These are phyloP conservation scores for Muscicapa striata DNA, from an alignment of 2,797 vertebrate species.

Conservation along the genomic window DNA sequence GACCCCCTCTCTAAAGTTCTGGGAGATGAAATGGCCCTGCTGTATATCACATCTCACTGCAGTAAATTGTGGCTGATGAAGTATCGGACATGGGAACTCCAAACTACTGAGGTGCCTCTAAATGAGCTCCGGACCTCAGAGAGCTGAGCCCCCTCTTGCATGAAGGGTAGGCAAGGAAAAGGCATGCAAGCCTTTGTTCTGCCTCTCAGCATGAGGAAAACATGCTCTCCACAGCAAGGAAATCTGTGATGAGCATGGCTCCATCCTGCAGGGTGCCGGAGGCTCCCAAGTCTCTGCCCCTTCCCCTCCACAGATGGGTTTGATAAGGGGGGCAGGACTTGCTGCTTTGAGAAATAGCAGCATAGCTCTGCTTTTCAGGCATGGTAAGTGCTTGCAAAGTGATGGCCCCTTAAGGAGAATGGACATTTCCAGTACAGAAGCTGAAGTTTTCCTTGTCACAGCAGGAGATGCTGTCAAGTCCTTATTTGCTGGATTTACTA, in stretches of 20 bases:
- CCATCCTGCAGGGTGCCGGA: neutral
- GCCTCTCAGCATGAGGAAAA: neutral
- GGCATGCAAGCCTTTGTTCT: constrained; percentile 4
- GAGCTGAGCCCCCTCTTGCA: constrained; percentile 25
- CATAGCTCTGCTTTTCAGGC: constrained; percentile 5
- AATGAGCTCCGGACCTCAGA: constrained; percentile 56
- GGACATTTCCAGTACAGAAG: constrained; percentile 61
- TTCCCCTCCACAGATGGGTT: neutral
- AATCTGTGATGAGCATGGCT: neutral
- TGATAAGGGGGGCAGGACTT: neutral
- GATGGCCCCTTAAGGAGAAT: neutral
- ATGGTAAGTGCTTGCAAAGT: neutral
- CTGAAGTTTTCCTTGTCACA: constrained; percentile 54
- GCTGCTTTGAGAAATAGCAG: neutral
- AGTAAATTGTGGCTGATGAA: constrained; percentile 76
- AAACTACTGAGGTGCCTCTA: constrained; percentile 69
- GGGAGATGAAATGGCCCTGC: constrained; percentile 74
- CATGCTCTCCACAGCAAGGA: fast-evolving
- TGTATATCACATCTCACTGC: constrained; percentile 79
- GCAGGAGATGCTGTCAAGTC: constrained; percentile 67
- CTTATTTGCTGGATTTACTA: constrained; percentile 73
- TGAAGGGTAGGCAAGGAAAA: constrained; percentile 24
- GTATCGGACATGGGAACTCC: constrained; percentile 64
- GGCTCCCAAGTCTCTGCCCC: neutral
- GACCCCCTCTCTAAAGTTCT: constrained; percentile 65